Conservation (phyloP, 2,797 vertebrate genomes). For the Prionace glauca region DNA sequence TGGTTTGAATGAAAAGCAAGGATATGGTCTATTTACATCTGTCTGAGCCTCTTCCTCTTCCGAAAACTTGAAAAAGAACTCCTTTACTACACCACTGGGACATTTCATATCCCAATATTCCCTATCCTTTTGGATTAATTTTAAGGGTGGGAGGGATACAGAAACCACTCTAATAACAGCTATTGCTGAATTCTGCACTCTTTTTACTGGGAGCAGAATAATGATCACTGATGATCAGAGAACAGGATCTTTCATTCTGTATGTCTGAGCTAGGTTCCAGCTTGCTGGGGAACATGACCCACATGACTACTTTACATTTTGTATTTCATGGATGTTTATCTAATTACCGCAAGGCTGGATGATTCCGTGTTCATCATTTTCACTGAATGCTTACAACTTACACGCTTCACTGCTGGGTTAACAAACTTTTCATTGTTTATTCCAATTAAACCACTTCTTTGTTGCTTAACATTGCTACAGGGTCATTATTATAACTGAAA, state of each 20-base stretch:
- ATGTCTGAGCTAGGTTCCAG: constrained; percentile 11
- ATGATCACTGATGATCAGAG: not conserved
- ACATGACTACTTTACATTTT: not conserved
- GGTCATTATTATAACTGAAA: not conserved
- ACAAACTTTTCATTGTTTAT: not conserved
- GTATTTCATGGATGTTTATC: not conserved
- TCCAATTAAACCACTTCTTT: not conserved
- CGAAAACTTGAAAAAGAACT: not conserved
- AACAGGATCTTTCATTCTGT: not conserved
- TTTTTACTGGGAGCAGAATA: not conserved
- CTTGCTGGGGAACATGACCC: not conserved
- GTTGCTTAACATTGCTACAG: not conserved
- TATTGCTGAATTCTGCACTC: not conserved
- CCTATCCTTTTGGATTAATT: not conserved
- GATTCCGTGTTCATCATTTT: not conserved
- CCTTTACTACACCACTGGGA: not conserved
- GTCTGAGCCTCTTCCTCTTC: not conserved
- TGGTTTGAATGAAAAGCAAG: not conserved
- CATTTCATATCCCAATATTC: not conserved
- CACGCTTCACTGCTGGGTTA: not conserved
- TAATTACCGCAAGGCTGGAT: not conserved
- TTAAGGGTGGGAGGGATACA: not conserved
- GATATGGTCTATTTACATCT: not conserved
- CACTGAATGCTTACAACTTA: not conserved
- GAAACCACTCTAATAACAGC: not conserved